These are phyloP conservation scores for Hylia prasina DNA, from an alignment of 2,113 vertebrate species.

Conservation along the genomic window DNA sequence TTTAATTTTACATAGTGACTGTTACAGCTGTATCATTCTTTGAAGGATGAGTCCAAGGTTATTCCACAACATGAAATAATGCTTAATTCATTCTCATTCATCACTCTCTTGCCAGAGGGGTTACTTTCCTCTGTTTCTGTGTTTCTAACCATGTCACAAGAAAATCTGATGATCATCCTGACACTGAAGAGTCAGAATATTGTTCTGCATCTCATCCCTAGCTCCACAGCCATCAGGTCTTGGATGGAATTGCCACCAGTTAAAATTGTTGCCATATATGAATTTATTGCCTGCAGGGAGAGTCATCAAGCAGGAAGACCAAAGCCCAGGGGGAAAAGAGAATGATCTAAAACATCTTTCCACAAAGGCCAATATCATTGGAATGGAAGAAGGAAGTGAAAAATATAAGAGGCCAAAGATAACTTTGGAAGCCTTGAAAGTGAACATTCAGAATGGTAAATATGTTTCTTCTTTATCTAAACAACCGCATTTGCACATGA, in stretches of 20 bases:
- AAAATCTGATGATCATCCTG: neutral
- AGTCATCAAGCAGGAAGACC: neutral
- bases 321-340: neutral
- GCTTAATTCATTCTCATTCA: neutral
- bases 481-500: neutral
- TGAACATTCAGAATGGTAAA: slow-evolving; percentile 27
- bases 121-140: neutral
- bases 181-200: neutral
- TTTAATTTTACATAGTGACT: neutral
- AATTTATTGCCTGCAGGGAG: neutral
- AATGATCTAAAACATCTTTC: neutral
- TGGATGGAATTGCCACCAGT: neutral
- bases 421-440: neutral
- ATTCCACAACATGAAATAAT: neutral
- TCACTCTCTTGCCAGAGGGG: neutral
- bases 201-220: neutral
- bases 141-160: neutral
- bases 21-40: neutral
- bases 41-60: neutral
- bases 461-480: slow-evolving; percentile 24
- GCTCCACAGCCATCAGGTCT: neutral
- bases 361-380: neutral
- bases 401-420: neutral
- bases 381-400: slow-evolving; percentile 13
- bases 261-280: neutral